phyloP scores from a whole-genome alignment of 2,888 invertebrate genomes.

The Ectobius pallidus region DNA sequence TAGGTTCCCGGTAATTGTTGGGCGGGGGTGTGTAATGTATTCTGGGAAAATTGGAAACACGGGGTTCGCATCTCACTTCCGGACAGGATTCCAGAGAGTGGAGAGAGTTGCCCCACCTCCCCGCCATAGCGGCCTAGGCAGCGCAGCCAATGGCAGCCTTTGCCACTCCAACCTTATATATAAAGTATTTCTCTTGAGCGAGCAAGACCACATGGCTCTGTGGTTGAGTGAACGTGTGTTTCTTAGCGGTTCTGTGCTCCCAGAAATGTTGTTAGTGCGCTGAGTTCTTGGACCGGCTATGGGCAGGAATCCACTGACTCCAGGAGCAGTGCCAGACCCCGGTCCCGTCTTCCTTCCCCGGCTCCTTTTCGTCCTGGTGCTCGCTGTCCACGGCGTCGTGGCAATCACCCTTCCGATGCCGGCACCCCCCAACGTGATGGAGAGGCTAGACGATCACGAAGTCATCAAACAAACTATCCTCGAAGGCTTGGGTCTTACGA shows the following conservation, averaged over 20 bases:
- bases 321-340: background rate
- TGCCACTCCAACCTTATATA: conserved; percentile 11
- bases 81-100: conserved; percentile 18
- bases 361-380: background rate
- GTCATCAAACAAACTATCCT: conserved; percentile 21
- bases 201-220: background rate
- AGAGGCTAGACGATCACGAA: background rate
- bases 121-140: background rate
- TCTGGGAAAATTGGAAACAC: conserved; percentile 5
- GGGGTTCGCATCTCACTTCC: conserved; percentile 9
- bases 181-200: background rate
- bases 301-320: conserved; percentile 7
- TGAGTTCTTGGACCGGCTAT: conserved; percentile 8
- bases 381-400: background rate
- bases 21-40: background rate
- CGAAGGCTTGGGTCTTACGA: conserved; percentile 26
- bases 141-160: background rate
- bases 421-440: background rate
- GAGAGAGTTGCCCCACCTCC: background rate
- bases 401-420: background rate
- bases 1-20: too few species aligned
- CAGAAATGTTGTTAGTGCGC: background rate
- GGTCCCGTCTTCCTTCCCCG: background rate
- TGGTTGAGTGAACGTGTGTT: background rate
- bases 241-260: background rate